phyloP scores from a whole-genome alignment of 2,888 invertebrate genomes.

The Latrodectus elegans region DNA sequence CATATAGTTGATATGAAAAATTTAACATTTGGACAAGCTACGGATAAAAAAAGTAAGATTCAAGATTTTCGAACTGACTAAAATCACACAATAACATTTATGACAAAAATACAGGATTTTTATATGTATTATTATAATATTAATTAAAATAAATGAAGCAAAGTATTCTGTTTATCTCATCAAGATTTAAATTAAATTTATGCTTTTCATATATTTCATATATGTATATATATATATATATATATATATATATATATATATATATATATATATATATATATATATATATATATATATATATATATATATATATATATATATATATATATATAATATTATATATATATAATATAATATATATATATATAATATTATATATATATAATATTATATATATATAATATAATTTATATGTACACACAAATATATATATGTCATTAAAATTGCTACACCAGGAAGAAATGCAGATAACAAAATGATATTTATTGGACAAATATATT shows the following conservation, averaged over 20 bases:
- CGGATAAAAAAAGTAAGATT: constrained; percentile 16
- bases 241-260: not conserved
- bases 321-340: not conserved
- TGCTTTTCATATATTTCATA: not conserved
- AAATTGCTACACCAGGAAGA: too few relatives aligned
- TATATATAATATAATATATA: not conserved
- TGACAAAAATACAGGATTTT: not conserved
- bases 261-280: not conserved
- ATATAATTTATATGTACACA: not conserved
- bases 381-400: not conserved
- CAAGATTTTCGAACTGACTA: not conserved
- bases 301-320: not conserved
- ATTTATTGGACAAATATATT: too few relatives aligned
- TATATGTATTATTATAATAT: not conserved
- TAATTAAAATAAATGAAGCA: not conserved
- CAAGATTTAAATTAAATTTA: too few relatives aligned
- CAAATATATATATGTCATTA: not conserved
- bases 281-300: constrained; percentile 1
- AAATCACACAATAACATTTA: too few relatives aligned
- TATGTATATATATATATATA: not conserved
- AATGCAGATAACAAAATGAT: too few relatives aligned
- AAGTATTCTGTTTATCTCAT: not conserved
- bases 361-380: not conserved
- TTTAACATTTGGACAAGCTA: not conserved
- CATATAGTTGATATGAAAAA: constrained; percentile 16